Conservation (phyloP, 2,797 vertebrate genomes). For the Muscicapa comitata region DNA sequence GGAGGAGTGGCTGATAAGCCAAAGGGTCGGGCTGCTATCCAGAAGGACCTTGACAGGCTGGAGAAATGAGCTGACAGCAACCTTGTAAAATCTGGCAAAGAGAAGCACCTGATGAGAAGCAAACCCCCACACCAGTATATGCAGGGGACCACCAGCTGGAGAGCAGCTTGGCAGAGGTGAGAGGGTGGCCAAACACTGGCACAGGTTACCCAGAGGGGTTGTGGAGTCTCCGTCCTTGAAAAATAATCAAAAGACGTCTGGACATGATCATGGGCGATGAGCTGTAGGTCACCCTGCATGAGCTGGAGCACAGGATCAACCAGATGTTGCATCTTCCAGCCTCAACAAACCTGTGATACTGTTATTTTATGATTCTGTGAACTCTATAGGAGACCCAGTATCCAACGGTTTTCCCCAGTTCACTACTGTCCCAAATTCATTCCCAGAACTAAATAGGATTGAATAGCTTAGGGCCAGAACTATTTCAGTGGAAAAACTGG, state of each 20-base stretch:
- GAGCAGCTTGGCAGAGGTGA: background rate
- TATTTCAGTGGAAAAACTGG: background rate
- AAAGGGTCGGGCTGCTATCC: background rate
- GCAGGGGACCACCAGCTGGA: too few relatives aligned
- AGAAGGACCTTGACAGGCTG: background rate
- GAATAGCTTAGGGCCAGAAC: background rate
- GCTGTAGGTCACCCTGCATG: background rate
- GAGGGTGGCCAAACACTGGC: background rate
- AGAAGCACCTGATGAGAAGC: background rate
- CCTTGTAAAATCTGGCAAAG: background rate
- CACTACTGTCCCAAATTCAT: background rate
- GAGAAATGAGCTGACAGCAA: background rate
- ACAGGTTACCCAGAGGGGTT: background rate
- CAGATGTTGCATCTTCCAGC: background rate
- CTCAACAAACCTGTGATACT: background rate
- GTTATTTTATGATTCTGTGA: background rate
- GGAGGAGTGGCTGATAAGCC: background rate
- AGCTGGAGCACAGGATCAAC: background rate
- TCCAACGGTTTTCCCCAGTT: background rate
- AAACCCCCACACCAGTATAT: background rate
- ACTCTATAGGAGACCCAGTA: background rate
- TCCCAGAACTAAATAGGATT: background rate
- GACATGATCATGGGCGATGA: background rate
- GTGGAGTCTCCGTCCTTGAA: background rate
- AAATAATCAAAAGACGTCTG: background rate